Conservation (phyloP, 1,140 invertebrate genomes). For the Brachionus paranguensis region DNA sequence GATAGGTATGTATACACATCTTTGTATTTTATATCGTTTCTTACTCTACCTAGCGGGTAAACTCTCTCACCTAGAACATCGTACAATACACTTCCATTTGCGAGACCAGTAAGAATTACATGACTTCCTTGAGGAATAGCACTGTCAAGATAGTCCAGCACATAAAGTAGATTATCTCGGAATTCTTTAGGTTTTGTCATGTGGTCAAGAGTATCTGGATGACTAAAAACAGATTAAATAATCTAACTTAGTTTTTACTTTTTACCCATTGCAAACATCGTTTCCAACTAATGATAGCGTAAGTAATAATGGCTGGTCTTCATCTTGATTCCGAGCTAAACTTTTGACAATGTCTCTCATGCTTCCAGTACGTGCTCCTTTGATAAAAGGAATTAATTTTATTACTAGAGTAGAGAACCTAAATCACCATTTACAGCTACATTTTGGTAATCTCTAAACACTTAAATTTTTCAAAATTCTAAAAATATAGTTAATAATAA, state of each 20-base stretch:
- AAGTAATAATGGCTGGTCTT: slow-evolving; percentile 56
- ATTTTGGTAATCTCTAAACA: slow-evolving; percentile 58
- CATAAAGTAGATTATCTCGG: slow-evolving; percentile 49
- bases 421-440: slow-evolving; percentile 55
- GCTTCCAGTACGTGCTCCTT: slow-evolving; percentile 50
- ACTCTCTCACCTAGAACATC: slow-evolving; percentile 52
- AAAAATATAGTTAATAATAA: not conserved
- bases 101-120: slow-evolving; percentile 56
- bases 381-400: not conserved
- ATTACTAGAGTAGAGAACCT: slow-evolving; percentile 40
- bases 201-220: slow-evolving; percentile 47
- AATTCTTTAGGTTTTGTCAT: slow-evolving; percentile 56
- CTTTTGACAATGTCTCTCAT: slow-evolving; percentile 22
- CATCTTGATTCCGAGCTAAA: slow-evolving; percentile 16
- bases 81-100: slow-evolving; percentile 57
- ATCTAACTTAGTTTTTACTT: not conserved
- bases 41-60: slow-evolving; percentile 56
- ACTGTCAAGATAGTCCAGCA: slow-evolving; percentile 50
- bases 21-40: slow-evolving; percentile 55
- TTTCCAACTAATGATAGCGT: slow-evolving; percentile 58
- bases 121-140: slow-evolving; percentile 55
- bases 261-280: slow-evolving; percentile 59
- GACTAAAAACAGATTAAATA: slow-evolving; percentile 41
- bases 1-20: slow-evolving; percentile 57
- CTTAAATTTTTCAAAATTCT: not conserved